Conservation (phyloP, 2,113 vertebrate species). For the Spermophilus dauricus region DNA sequence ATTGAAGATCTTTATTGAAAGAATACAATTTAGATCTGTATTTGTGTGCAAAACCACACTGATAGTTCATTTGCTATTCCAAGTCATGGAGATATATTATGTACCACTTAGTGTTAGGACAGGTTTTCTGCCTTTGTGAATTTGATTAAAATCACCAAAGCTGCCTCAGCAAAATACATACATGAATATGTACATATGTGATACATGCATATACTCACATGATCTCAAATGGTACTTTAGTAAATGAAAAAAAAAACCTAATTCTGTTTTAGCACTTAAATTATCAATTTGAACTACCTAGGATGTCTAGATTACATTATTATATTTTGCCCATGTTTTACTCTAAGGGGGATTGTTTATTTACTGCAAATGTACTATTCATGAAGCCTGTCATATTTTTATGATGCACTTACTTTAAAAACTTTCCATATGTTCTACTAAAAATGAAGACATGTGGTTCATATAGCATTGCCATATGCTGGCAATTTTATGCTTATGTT, state of each 20-base stretch:
- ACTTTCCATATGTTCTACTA: slow-evolving; percentile 80
- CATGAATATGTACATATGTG: neutral
- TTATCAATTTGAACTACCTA: neutral
- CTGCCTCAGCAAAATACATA: neutral
- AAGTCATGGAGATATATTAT: neutral
- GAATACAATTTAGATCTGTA: neutral
- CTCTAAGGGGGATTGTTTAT: neutral
- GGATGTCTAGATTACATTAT: neutral
- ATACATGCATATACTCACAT: fast-evolving
- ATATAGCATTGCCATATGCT: slow-evolving; percentile 82
- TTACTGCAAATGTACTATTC: slow-evolving; percentile 71
- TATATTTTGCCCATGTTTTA: neutral
- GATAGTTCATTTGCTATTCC: neutral
- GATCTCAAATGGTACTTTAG: neutral
- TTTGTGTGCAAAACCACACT: neutral
- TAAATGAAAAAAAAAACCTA: neutral
- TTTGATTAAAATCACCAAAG: neutral
- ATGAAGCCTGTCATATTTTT: slow-evolving; percentile 74
- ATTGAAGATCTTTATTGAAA: neutral
- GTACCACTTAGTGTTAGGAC: neutral
- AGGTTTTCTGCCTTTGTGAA: neutral
- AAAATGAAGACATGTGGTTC: slow-evolving; percentile 81
- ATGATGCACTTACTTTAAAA: slow-evolving; percentile 80
- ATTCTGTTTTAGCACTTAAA: neutral
- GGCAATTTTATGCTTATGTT: slow-evolving; percentile 77